Evolutionary conservation across 92 coral and sea anemone genomes (phyloP), one percentile per base, ranked within the genome.

Genomic region (Isaurus tuberculatus): DNA sequence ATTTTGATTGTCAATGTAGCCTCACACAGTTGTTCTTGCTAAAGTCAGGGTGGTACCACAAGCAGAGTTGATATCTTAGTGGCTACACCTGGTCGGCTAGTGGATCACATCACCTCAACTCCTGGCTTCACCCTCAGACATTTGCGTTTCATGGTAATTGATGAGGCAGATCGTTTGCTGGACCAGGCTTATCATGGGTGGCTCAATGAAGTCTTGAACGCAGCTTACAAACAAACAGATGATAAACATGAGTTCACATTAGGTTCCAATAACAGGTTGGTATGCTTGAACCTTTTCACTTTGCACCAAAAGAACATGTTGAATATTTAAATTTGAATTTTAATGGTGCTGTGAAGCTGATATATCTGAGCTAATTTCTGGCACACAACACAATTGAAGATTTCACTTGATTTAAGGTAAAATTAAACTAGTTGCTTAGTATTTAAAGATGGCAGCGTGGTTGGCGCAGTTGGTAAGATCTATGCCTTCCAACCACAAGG

Each of bases 41-140:
- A 19, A 68, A 95, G 98, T 36, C 89, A 80, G 73, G 79, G 84
- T 78, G 98, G 98, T 6, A 84, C 93, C 30, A 85, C 87, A 43
- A 95, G 98, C 34, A 88, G 87, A 51, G 93, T 95, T 25, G 92
- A 90, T 70, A 90, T 95, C 28, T 88, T 95, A 6, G 91, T 95
- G 77, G 94, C 97, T 32, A 95, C 98, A 34, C 98, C 98, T 57
- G 98, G 98, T 10, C 85, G 98, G 49, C 85, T 95, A 22, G 98
- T 93, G 4, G 98, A 95, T 51, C 98, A 95, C 87, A 74, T 95
- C 66, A 77, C 95, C 46, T 90, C 91, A 42, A 91, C 98, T 19
- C 92, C 90, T 34, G 87, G 91, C 71, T 95, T 95, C 73, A 81
- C 93, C 46, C 92, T 95, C 53, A 90, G 87, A 40, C 97, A 93